Conservation (phyloP, 2,888 invertebrate species). For the Beris chalybata region DNA sequence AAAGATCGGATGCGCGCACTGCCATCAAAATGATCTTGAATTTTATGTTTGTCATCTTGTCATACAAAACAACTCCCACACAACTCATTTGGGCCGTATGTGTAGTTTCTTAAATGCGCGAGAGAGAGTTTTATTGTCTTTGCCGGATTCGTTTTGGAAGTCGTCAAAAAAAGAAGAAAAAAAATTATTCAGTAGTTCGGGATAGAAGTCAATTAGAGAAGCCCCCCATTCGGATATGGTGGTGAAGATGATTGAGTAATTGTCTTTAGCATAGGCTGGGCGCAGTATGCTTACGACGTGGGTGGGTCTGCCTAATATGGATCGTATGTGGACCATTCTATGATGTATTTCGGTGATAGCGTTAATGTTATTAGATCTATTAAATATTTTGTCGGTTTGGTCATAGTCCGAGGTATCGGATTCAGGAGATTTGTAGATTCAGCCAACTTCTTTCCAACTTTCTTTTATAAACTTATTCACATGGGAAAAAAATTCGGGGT, state of each 20-base stretch:
- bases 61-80: constrained; percentile 12
- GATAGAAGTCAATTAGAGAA: constrained; percentile 24
- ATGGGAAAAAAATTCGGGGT: too few relatives aligned
- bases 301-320: constrained; percentile 13
- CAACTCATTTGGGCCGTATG: neutral
- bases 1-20: neutral
- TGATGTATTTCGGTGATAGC: neutral
- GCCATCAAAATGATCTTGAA: constrained; percentile 15
- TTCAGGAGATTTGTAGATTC: too few relatives aligned
- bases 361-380: too few relatives aligned
- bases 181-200: constrained; percentile 10
- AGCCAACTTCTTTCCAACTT: too few relatives aligned
- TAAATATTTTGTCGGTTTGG: too few relatives aligned
- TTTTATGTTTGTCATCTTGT: constrained; percentile 4
- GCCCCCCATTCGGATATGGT: constrained; percentile 2
- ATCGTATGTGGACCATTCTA: neutral
- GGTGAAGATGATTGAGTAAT: constrained; percentile 23
- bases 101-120: neutral
- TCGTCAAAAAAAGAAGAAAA: neutral
- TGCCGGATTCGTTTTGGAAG: neutral
- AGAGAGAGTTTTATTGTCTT: constrained; percentile 20
- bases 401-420: too few relatives aligned
- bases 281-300: constrained; percentile 16
- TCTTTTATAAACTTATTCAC: too few relatives aligned
- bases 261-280: constrained; percentile 22